phyloP scores from a whole-genome alignment of 2,797 vertebrate genomes.

The Adelosebastes latens region DNA sequence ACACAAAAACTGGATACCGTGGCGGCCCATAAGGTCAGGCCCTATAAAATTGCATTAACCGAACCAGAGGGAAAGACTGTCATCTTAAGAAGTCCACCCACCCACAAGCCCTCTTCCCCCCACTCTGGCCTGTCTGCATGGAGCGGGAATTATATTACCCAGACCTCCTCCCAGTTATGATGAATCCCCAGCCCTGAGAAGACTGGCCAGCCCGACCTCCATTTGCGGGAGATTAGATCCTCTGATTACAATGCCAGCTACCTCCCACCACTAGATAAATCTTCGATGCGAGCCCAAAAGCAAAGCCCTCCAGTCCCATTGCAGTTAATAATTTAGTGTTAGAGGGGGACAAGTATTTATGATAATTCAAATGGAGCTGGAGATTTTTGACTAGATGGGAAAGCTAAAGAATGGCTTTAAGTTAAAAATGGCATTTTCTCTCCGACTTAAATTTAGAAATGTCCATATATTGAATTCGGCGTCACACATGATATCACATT shows the following conservation, averaged over 20 bases:
- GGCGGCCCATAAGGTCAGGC: slow-evolving; percentile 51
- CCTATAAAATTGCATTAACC: slow-evolving; percentile 60
- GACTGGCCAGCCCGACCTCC: slow-evolving; percentile 77
- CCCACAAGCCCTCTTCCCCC: neutral
- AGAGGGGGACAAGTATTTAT: slow-evolving; percentile 71
- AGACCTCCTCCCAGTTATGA: slow-evolving; percentile 76
- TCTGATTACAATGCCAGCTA: slow-evolving; percentile 83
- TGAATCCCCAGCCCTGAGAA: slow-evolving; percentile 80
- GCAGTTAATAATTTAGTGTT: slow-evolving; percentile 84
- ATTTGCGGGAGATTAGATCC: slow-evolving; percentile 83
- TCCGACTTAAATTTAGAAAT: slow-evolving; percentile 45
- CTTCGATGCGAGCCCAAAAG: slow-evolving; percentile 76
- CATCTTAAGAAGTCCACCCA: slow-evolving; percentile 51
- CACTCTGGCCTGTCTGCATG: slow-evolving; percentile 59
- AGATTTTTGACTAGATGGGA: slow-evolving; percentile 48
- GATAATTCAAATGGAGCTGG: slow-evolving; percentile 66
- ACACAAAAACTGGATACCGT: slow-evolving; percentile 10
- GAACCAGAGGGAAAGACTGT: slow-evolving; percentile 58
- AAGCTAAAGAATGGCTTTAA: slow-evolving; percentile 55
- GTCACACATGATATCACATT: slow-evolving; percentile 15
- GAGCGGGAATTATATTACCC: slow-evolving; percentile 75
- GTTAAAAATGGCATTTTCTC: slow-evolving; percentile 53
- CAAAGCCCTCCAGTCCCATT: slow-evolving; percentile 79
- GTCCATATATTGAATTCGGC: slow-evolving; percentile 26
- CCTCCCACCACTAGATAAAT: slow-evolving; percentile 84